Base-by-base conservation (phyloP, 2,113 vertebrate genomes). In the Chloebia gouldiae region DNA sequence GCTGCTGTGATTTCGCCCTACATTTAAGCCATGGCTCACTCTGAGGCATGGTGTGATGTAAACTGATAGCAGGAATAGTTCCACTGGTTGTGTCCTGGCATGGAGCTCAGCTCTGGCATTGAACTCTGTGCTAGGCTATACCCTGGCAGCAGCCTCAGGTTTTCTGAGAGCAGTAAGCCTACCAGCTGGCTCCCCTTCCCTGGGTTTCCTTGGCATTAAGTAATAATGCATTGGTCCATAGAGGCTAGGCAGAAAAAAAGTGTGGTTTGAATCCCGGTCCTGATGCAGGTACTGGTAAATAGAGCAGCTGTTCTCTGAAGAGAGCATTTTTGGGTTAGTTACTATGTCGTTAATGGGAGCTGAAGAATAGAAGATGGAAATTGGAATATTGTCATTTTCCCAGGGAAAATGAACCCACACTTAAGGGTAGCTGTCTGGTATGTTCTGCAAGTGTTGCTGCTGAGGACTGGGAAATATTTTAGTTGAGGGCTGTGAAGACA, bases 21-120 rank as follows among this genome's bases (percentile, higher is more conserved):
- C 60, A 45, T 86, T 83, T 93, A 78, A 92, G 76, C 49, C 77
- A 35, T 21, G 53, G 28, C 64, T 86, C 68, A 33, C 15, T 91
- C 51, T 79, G 35, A 71, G 60, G 64, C 40, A 65, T 64, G 72
- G 64, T 86, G 82, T 88, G 69, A 90, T 78, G 72, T 70, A 96
- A 94, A 90, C 33, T 81, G 94, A 92, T 93, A 93, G 22, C 59
- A 66, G 33, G 21, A 54, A 27, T 68, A 77, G 76, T 77, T 86
- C 65, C 40, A 33, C 23, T 1, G 11, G 71, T 73, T 63, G 18
- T 70, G 57, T 75, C 27, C 69, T 86, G 45, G 30, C 79, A 31
- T n/a, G 42, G 31, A 83, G 44, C 60, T 90, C 60, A 42, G 25
- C 45, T 76, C 59, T 95, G 51, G 64, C 60, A 40, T 2, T 42